phyloP scores from a whole-genome alignment of 1,140 invertebrate genomes.

The Drosophila tristis region DNA sequence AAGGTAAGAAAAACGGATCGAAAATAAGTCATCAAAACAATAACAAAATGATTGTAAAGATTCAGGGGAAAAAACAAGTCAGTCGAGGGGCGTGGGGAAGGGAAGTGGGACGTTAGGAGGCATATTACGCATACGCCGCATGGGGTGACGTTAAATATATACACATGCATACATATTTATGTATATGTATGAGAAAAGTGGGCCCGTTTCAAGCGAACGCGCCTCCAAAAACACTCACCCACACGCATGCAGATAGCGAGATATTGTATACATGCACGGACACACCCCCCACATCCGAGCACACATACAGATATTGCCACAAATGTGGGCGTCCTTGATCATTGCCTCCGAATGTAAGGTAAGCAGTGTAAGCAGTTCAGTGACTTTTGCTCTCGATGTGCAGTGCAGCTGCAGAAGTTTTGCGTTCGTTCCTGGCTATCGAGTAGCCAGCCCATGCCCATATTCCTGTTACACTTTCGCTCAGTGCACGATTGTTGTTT shows the following conservation, averaged over 20 bases:
- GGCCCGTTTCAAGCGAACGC: slow-evolving; percentile 61
- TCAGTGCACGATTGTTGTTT: slow-evolving; percentile 26
- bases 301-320: slow-evolving; percentile 1
- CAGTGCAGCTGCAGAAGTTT: background rate
- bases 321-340: slow-evolving; percentile 49
- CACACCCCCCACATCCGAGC: slow-evolving; percentile 37
- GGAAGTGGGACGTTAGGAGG: slow-evolving; percentile 15
- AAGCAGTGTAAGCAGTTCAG: slow-evolving; percentile 24
- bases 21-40: slow-evolving; percentile 52
- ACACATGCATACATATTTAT: slow-evolving; percentile 6
- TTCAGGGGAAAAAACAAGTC: slow-evolving; percentile 37
- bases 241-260: slow-evolving; percentile 21
- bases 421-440: too few species aligned
- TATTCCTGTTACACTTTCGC: slow-evolving; percentile 7
- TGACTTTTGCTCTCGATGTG: slow-evolving; percentile 36
- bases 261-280: slow-evolving; percentile 19
- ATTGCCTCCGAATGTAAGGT: slow-evolving; percentile 34
- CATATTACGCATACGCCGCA: slow-evolving; percentile 70
- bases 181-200: slow-evolving; percentile 45
- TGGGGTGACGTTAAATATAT: slow-evolving; percentile 45
- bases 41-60: slow-evolving; percentile 61
- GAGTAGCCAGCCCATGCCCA: background rate
- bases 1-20: slow-evolving; percentile 53
- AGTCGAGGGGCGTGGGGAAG: slow-evolving; percentile 6
- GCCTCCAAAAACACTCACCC: slow-evolving; percentile 59